Evolutionary conservation across 2,888 invertebrate species (phyloP), one percentile per base, ranked within the genome.

Genomic region (Didymodactylos carnosus): DNA sequence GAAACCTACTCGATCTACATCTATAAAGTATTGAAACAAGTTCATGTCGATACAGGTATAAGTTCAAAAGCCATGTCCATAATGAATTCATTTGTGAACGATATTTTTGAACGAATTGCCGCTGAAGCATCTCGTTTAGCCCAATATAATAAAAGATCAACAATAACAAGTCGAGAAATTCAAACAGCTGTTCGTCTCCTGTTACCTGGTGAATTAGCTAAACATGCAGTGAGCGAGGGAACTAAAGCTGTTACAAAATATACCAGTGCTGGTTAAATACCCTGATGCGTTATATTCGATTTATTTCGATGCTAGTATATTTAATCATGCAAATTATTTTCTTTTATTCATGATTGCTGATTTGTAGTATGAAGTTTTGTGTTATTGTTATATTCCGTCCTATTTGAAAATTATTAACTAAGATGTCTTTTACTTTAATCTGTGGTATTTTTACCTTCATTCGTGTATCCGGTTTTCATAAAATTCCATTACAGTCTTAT

Each of bases 61-160:
- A 78, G 78, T 71, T 76, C 76, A 77, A 80, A 80, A 78, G 78
- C 78, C 39, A 78, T 78, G 78, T 69, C 51, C 27, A 73, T 70
- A 13, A 72, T 72, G 62, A 77, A 77, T 62, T 71, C 62, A 53
- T 80, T 81, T 72, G 79, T 81, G 43, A 81, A 81, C 74, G 80
- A 81, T 75, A 78, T 2, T 69, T 4, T 35, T 35, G 81, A 81
- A 75, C 75, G 80, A 72, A 79, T 80, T 71, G 80, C 80, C 25
- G 77, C 78, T 25, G 80, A 80, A 76, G 77, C 80, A 43, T 78
- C 78, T 35, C 76, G 79, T 35, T 78, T 81, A 19, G 78, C 80
- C 29, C 77, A 80, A 76, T 76, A 80, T 77, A 80, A 80, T 76
- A 77, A 78, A 41, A 71, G 76, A 43, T 76, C 73, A 40, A 77